Evolutionary conservation across 2,797 vertebrate species (phyloP).

Genomic region (Botia kubotai): DNA sequence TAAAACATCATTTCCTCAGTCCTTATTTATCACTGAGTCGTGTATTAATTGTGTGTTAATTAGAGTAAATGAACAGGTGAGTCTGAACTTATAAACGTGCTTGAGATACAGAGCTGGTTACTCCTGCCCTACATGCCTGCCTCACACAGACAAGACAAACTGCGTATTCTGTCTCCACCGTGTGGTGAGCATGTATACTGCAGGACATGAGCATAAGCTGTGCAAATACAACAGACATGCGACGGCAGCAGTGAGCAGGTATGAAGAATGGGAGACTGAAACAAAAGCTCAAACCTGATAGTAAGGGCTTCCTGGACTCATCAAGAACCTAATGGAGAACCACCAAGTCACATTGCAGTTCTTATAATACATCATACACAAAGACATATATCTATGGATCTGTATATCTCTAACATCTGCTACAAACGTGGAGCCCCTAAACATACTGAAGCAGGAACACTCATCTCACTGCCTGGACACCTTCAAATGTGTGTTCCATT

Average conservation of each 20-base stretch:
- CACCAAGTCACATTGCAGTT: slow-evolving; percentile 68
- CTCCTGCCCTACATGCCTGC: not conserved
- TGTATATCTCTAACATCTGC: not conserved
- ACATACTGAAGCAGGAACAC: not conserved
- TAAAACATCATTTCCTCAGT: not conserved
- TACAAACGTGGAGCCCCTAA: not conserved
- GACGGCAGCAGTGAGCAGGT: not conserved
- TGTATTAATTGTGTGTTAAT: not conserved
- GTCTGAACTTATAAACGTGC: slow-evolving; percentile 2
- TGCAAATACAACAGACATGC: slow-evolving; percentile 43
- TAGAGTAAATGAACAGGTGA: not conserved
- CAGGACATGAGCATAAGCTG: slow-evolving; percentile 37
- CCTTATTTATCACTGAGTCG: not conserved
- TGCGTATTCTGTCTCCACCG: not conserved
- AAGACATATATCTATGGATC: not conserved
- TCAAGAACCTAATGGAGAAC: slow-evolving; percentile 86
- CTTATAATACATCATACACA: slow-evolving; percentile 18
- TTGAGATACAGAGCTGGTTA: not conserved
- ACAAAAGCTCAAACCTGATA: slow-evolving; percentile 80
- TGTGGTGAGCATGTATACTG: not conserved
- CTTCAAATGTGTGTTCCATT: too few species aligned
- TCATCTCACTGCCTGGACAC: too few species aligned
- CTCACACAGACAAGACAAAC: not conserved
- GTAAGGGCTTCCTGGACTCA: slow-evolving; percentile 84
- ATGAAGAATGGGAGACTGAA: slow-evolving; percentile 29